Evolutionary conservation across 2,888 invertebrate species (phyloP).

Genomic region (Lamellibrachia columna): DNA sequence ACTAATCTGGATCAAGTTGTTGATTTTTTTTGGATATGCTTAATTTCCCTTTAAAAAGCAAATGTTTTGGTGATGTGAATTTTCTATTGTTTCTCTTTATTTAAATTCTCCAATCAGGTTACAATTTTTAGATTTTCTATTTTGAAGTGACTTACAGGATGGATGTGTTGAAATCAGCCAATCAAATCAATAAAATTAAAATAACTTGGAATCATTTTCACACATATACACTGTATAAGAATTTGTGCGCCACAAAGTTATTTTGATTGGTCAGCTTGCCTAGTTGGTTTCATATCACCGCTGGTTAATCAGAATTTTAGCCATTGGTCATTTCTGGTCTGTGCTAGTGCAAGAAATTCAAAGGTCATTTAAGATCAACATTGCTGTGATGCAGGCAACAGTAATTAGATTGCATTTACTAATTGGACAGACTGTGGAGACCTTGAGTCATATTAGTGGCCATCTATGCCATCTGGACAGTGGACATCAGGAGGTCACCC

Average conservation of each 20-base stretch:
- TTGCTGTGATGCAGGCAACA: background rate
- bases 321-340: background rate
- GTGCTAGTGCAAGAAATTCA: background rate
- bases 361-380: background rate
- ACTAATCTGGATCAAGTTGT: background rate
- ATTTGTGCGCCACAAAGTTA: background rate
- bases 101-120: background rate
- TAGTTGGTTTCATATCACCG: background rate
- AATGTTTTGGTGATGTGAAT: too few relatives aligned
- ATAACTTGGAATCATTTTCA: background rate
- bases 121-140: background rate
- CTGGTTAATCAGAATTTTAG: background rate
- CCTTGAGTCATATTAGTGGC: background rate
- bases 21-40: background rate
- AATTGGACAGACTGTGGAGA: background rate
- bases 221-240: too few relatives aligned
- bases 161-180: background rate
- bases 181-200: too few relatives aligned
- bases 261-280: background rate
- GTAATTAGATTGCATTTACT: slow-evolving; percentile 2
- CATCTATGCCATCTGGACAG: background rate
- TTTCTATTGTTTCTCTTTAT: background rate
- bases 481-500: background rate
- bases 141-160: background rate
- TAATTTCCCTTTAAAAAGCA: background rate